Percentiles rank a stretch among this genome's conserved stretches.
Conservation (phyloP, 2,888 invertebrate species). For the Melipona bicolor region DNA sequence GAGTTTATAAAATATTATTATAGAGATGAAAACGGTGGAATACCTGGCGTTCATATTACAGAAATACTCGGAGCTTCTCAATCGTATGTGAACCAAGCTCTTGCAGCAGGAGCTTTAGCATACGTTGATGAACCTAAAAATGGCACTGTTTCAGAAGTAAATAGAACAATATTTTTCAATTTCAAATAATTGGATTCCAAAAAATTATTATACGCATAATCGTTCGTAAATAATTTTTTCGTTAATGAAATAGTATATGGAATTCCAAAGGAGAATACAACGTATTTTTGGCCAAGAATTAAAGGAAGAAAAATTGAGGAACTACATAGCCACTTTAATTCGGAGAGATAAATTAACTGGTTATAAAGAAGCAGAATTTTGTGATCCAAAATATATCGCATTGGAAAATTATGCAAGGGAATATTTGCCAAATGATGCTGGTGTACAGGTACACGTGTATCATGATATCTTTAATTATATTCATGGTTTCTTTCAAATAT, state of each 20-base stretch:
- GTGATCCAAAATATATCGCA: conserved; percentile 74
- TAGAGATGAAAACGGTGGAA: conserved; percentile 85
- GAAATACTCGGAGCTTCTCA: conserved; percentile 78
- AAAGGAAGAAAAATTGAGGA: conserved; percentile 70
- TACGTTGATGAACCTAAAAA: conserved; percentile 73
- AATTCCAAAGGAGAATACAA: conserved; percentile 73
- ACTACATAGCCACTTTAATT: conserved; percentile 66
- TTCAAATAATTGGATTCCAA: background rate
- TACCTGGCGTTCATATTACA: conserved; percentile 82
- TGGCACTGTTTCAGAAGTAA: conserved; percentile 76
- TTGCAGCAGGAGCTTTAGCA: conserved; percentile 76
- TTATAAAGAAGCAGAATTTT: conserved; percentile 66
- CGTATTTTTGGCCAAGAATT: conserved; percentile 71
- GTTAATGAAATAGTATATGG: conserved; percentile 70
- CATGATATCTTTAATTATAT: background rate
- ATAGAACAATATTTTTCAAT: background rate
- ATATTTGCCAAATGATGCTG: conserved; percentile 70
- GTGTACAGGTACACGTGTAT: conserved; percentile 67
- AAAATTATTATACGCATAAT: background rate
- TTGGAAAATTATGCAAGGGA: conserved; percentile 72
- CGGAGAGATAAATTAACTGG: conserved; percentile 71
- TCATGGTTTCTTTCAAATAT: background rate
- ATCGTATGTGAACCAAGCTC: conserved; percentile 72
- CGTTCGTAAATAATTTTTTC: background rate
- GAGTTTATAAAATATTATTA: background rate